Base-by-base conservation (phyloP, 2,113 vertebrate genomes). In the Empidonax alnorum region DNA sequence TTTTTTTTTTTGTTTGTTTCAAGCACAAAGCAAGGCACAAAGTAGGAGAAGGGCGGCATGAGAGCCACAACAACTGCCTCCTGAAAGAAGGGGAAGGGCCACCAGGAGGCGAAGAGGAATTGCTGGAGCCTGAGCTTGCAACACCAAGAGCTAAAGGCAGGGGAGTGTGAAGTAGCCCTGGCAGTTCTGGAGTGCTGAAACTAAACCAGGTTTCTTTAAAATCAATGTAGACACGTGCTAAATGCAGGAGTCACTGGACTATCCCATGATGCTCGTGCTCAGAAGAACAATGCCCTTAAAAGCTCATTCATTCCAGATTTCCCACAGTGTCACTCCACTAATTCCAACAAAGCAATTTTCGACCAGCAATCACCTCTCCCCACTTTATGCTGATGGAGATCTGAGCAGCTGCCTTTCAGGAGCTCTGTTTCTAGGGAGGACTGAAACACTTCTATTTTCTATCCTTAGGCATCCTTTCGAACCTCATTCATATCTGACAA, bases 401-500 rank as follows among this genome's bases (percentile, higher is more conserved):
- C 63, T 75, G 41, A 91, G 62, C 27, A 83, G 49, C n/a, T 77
- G 52, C 24, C 41, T 87, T 75, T 79, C 58, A 85, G 71, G n/a
- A 53, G 62, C 49, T 90, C n/a, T 77, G 8, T 77, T 91, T 91
- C 90, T 90, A 84, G 46, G 68, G 78, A 89, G 65, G 65, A n/a
- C 42, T 47, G 66, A 91, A 87, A 21, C 28, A 28, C 42, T 49
- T 46, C 61, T 37, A 5, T 83, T 87, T 79, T 58, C 47, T 88
- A 85, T 94, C 87, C 85, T 66, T n/a, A 67, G n/a, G 31, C 90
- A 83, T 84, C 47, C 55, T 87, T 86, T 92, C 42, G 67, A 90
- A 86, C 53, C 44, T 80, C 69, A 91, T 94, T 80, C 75, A 37
- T 76, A 81, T 44, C 59, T 95, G 82, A 86, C 82, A 77, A 91